Evolutionary conservation across 2,797 vertebrate species (phyloP).

Genomic region (Psittacula echo): DNA sequence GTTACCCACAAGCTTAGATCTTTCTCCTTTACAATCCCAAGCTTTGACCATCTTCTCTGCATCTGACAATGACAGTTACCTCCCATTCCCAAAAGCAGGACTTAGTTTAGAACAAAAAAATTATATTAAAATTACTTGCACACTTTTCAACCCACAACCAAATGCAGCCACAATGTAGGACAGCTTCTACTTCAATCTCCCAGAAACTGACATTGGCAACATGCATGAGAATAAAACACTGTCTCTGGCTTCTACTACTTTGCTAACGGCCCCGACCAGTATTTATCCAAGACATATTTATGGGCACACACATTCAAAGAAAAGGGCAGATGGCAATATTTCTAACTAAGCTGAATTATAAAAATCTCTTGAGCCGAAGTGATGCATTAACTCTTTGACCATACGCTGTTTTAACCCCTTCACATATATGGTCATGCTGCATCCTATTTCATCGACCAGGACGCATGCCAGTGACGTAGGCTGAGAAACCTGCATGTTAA

Average conservation of each 20-base stretch:
- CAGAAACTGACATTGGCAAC: background rate
- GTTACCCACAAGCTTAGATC: slow-evolving; percentile 64
- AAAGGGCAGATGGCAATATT: slow-evolving; percentile 32
- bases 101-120: background rate
- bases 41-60: slow-evolving; percentile 20
- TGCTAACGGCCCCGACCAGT: background rate
- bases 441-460: background rate
- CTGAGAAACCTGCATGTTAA: background rate
- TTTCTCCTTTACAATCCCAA: slow-evolving; percentile 43
- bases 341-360: slow-evolving; percentile 35
- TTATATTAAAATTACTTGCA: slow-evolving; percentile 2
- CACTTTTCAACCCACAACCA: background rate
- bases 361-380: slow-evolving; percentile 1
- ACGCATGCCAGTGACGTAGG: background rate
- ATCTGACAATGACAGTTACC: slow-evolving; percentile 19
- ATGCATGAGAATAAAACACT: background rate
- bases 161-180: background rate
- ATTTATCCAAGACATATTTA: background rate
- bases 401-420: slow-evolving; percentile 38
- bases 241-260: background rate
- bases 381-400: background rate
- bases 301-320: background rate
- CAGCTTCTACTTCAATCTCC: background rate
- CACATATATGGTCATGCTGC: background rate
- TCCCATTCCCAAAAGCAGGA: background rate